Conservation (phyloP, 2,113 vertebrate species). For the Hoplias malabaricus region DNA sequence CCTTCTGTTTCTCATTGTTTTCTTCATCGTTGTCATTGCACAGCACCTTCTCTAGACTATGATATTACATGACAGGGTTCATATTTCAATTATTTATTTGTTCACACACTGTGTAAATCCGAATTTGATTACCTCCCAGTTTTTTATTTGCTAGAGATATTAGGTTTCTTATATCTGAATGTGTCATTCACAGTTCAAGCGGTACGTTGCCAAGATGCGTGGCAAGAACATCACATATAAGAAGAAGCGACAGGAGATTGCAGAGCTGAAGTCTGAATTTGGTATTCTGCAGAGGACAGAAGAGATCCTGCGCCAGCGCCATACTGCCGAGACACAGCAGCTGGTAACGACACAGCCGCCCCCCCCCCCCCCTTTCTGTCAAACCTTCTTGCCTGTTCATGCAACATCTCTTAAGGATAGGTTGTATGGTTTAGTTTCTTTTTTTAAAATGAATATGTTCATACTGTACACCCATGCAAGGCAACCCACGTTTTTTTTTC, state of each 20-base stretch:
- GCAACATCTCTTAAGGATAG: background rate
- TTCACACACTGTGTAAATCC: background rate
- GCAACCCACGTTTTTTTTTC: background rate
- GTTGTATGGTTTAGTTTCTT: background rate
- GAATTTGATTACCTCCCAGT: background rate
- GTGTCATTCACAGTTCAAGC: slow-evolving; percentile 80
- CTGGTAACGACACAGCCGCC: slow-evolving; percentile 76
- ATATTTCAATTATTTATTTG: background rate
- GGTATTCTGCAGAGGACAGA: slow-evolving; percentile 92
- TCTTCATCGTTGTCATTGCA: background rate
- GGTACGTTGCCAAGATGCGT: slow-evolving; percentile 86
- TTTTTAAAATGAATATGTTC: background rate
- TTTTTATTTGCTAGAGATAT: background rate
- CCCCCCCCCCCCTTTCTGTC: background rate
- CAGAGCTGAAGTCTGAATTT: slow-evolving; percentile 84
- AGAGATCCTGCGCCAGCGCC: slow-evolving; percentile 85
- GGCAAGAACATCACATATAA: slow-evolving; percentile 87
- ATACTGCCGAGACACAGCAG: slow-evolving; percentile 82
- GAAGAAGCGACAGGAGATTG: slow-evolving; percentile 86
- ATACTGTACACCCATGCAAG: background rate
- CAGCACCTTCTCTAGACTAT: background rate
- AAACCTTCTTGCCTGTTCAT: background rate
- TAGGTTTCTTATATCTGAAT: background rate
- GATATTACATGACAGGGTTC: background rate
- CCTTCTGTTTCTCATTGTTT: background rate